Evolutionary conservation across 2,888 invertebrate genomes (phyloP).

Genomic region (Napeogenes sylphis): DNA sequence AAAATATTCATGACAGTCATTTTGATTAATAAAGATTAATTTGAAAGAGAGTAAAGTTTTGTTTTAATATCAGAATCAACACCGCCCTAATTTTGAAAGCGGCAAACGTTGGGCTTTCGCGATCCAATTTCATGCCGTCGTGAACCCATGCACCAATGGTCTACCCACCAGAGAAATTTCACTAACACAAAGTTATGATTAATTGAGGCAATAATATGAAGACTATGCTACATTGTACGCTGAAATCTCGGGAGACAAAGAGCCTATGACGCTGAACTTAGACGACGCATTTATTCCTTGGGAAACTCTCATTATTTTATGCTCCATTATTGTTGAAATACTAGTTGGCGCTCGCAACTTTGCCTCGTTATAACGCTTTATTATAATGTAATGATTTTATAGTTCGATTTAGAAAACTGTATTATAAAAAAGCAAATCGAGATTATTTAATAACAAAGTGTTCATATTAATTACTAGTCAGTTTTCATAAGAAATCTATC

Average conservation of each 20-base stretch:
- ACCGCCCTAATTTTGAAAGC: slow-evolving; percentile 57
- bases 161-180: slow-evolving; percentile 68
- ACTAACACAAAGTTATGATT: slow-evolving; percentile 76
- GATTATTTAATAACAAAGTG: neutral
- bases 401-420: neutral
- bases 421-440: neutral
- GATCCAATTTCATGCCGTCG: slow-evolving; percentile 75
- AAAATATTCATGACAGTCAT: neutral
- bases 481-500: too few relatives aligned
- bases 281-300: slow-evolving; percentile 26
- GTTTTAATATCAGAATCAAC: slow-evolving; percentile 54
- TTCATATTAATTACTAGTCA: too few relatives aligned
- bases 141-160: slow-evolving; percentile 71
- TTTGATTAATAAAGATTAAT: slow-evolving; percentile 11
- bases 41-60: slow-evolving; percentile 10
- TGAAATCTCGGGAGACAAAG: slow-evolving; percentile 39
- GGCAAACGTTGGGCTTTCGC: slow-evolving; percentile 58
- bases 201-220: slow-evolving; percentile 73
- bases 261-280: slow-evolving; percentile 34
- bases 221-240: slow-evolving; percentile 55
- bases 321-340: slow-evolving; percentile 10
- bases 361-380: neutral
- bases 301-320: slow-evolving; percentile 22
- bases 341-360: neutral
- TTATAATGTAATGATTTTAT: neutral